Conservation (phyloP, 2,113 vertebrate genomes). For the Alligator sinensis region DNA sequence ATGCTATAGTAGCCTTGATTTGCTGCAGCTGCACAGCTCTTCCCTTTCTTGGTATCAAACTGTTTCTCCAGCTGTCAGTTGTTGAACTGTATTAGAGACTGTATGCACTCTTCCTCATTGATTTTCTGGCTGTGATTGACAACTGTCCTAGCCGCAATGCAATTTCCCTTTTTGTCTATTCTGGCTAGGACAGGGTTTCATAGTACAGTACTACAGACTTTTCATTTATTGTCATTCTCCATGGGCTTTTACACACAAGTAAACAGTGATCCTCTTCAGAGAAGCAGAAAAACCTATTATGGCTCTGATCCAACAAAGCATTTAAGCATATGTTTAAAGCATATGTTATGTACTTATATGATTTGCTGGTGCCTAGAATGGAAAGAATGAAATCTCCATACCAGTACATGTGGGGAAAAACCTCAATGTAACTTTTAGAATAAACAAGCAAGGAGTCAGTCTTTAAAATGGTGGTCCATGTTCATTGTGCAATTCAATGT, state of each 20-base stretch:
- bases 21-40: background rate
- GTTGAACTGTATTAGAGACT: background rate
- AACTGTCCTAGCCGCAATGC: background rate
- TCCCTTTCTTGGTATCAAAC: conserved; percentile 8
- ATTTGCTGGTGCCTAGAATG: background rate
- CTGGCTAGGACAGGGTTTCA: background rate
- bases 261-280: background rate
- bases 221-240: background rate
- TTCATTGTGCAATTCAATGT: too few relatives aligned
- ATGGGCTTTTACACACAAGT: background rate
- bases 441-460: background rate
- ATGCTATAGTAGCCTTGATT: background rate
- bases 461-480: background rate
- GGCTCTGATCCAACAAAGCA: background rate
- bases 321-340: rapidly evolving
- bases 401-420: background rate
- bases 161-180: conserved; percentile 10
- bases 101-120: background rate
- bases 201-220: background rate
- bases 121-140: conserved; percentile 11
- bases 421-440: background rate
- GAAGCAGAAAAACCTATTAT: background rate
- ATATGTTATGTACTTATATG: background rate
- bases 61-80: conserved; percentile 8
- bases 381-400: background rate